A percentile compares a stretch with the other conserved stretches of the same genome.
phyloP scores from a whole-genome alignment of 2,113 vertebrate species.

The Syrrhaptes paradoxus region DNA sequence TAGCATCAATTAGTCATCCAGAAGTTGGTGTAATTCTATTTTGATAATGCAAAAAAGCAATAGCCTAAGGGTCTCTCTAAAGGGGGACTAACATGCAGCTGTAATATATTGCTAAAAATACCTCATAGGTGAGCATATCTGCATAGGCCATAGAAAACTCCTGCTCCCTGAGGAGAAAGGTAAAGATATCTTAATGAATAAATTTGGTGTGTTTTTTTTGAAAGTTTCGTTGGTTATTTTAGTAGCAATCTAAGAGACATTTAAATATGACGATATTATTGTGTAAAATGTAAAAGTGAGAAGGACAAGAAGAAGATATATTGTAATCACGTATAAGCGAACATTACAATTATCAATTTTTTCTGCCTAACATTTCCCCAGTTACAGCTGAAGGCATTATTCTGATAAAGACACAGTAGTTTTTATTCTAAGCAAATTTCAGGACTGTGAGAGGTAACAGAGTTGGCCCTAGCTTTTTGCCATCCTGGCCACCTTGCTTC shows the following conservation, averaged over 20 bases:
- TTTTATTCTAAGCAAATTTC: neutral
- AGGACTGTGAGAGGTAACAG: neutral
- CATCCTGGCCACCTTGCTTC: neutral
- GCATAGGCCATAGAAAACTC: neutral
- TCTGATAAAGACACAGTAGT: neutral
- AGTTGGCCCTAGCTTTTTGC: neutral
- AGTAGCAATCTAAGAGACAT: neutral
- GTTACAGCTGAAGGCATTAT: neutral
- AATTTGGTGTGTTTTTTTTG: neutral
- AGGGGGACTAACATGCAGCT: neutral
- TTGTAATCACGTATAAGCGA: neutral
- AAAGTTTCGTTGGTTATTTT: neutral
- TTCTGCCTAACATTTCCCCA: neutral
- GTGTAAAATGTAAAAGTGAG: neutral
- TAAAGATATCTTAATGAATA: neutral
- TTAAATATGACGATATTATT: neutral
- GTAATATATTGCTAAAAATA: slow-evolving; percentile 1
- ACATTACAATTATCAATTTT: neutral
- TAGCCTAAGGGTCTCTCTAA: neutral
- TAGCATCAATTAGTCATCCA: slow-evolving; percentile 48
- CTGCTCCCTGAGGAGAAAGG: neutral
- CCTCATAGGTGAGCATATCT: neutral
- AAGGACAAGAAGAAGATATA: neutral
- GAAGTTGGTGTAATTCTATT: slow-evolving; percentile 25
- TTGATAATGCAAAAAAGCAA: neutral